Evolutionary conservation across 1,140 invertebrate species (phyloP), one percentile per base, ranked within the genome.

Genomic region (Halesus radiatus): DNA sequence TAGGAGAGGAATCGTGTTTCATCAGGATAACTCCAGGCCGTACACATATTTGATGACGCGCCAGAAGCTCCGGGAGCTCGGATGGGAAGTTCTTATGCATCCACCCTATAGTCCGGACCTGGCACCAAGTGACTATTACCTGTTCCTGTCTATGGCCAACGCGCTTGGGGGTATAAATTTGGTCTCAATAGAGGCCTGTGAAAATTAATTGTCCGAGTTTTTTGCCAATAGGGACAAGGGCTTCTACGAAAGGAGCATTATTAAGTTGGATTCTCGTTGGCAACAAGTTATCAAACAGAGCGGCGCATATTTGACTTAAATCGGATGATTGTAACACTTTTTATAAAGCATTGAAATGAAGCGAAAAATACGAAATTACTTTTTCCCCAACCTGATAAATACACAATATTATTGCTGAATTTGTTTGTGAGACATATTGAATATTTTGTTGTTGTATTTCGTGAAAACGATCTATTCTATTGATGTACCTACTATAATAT

Each of bases 81-180:
- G 58, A 62, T 20, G 22, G 58, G 22, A 62, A 62, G 58, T 62
- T 62, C 22, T 62, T 62, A 62, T 62, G 58, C 58, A 62, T 62
- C 66, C 29, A 70, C 29, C 45, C 29, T 70, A 70, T 37, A 70
- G 45, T 70, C 29, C 45, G 45, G 26, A 52, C 29, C 20, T 45
- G 66, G 66, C 13, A 45, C 45, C 29, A 45, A 70, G 58, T 62
- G 16, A 62, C 58, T 62, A 62, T 16, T 10, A 62, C 58, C 58
- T 62, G 58, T 62, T 62, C 58, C 58, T 62, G 58, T 62, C 58
- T 62, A 62, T 62, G 58, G 16, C 58, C 58, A 62, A 62, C 58
- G 58, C 58, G 22, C 58, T 62, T 62, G 22, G 58, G 58, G 58
- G 16, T 62, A 62, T 23, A 62, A 62, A 62, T 62, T 62, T 62